Base-by-base conservation (phyloP, 1,140 invertebrate genomes). In the Drosophila novamexicana region DNA sequence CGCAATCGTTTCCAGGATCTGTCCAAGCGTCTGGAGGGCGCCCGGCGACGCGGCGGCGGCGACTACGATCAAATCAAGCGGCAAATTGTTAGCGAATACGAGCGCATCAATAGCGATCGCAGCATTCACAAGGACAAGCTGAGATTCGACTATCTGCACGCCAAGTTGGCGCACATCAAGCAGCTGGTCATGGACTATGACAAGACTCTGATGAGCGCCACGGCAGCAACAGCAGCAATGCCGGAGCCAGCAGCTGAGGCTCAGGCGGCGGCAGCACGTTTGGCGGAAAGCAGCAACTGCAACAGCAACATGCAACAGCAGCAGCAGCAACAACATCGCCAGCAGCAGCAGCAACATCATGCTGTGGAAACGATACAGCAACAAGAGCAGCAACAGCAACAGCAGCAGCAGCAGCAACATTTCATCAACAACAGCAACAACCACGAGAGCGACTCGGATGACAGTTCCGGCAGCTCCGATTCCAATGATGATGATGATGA, bases 111-210 rank as follows among this genome's bases (percentile, higher is more conserved):
- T 91, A 94, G 94, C 80, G 95, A 98, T 93, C 92, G 93, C 4
- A 93, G 94, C 53, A 96, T 97, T 88, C 94, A 95, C 77, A 94
- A 95, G 67, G 94, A 95, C 71, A 96, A 96, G 92, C 66, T 77
- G 10, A 94, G 96, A 67, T 97, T 97, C 91, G 94, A 96, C 69
- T 98, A 97, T 93, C 94, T 98, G 77, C 97, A 98, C 91, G 95
- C 95, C 56, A 98, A 98, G 92, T 93, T 98, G 92, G 96, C 96
- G 68, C 96, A 98, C 92, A 98, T 98, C 91, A 98, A 98, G 93
- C 94, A 95, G 77, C 94, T 98, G 85, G 97, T 98, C 14, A 90
- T 94, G 61, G 96, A 97, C 22, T 98, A 96, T 93, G 97, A 98
- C 86, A 92, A 93, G 73, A 90, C 88, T 52, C 85, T 93, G 67